Base-by-base conservation (phyloP, 1,140 invertebrate species). In the Atopsyche davidsoni region DNA sequence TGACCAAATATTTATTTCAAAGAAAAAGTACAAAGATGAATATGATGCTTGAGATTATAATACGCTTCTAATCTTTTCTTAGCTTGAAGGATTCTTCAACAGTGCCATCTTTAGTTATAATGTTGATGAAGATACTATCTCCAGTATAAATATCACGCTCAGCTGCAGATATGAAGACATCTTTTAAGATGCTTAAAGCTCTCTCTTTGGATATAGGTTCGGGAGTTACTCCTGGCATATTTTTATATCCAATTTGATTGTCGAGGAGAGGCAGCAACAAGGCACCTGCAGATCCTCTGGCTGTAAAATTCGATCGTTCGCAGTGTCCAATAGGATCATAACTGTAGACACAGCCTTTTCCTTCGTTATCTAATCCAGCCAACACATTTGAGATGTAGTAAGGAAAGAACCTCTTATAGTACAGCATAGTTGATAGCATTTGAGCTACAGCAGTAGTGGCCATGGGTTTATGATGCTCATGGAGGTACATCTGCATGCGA, bases 91-190 rank as follows among this genome's bases (percentile, higher is more conserved):
- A 75, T 43, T 84, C 80, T 55, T 81, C 77, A 48, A 79, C 75
- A 45, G 94, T 80, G 1, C 92, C 94, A 73, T 89, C 85, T 56
- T 88, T 88, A 18, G 92, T 96, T 43, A 98, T 89, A 46, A 97
- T 81, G 55, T 91, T 85, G 51, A 99, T 87, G 21, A 78, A 69
- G 56, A 98, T 83, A 38, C 81, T 82, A 77, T 99, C 96, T 48
- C 96, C 96, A 62, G 92, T 96, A 61, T 93, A 88, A 58, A 97
- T 98, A 66, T 99, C 95, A 68, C 96, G 80, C 66, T 99, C 96
- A 46, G 95, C 88, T 25, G 95, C 94, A 45, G 94, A 93, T 53
- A 93, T 93, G 64, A 98, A 99, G 0, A 89, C 87, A 77, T 99
- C 96, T 61, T 94, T 96, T 2, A 97, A 73, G 11, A 99, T 72